phyloP scores from a whole-genome alignment of 2,113 vertebrate species.

The Microtus ochrogaster region DNA sequence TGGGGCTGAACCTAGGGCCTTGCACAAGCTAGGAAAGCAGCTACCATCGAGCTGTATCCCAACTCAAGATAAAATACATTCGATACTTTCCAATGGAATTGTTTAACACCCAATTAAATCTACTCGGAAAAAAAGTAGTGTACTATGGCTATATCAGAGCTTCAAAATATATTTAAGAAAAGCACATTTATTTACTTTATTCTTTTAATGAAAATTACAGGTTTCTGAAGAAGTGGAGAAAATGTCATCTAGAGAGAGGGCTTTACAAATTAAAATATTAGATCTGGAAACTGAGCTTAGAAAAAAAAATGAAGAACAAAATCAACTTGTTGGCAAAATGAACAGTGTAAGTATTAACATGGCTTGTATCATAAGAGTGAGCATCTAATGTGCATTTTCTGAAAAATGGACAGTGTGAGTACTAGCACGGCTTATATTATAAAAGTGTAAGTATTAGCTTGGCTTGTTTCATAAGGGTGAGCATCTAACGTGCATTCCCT shows the following conservation, averaged over 20 bases:
- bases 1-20: not conserved
- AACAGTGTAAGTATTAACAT: slow-evolving; percentile 82
- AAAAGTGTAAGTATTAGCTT: slow-evolving; percentile 52
- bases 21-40: not conserved
- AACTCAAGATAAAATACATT: slow-evolving; percentile 16
- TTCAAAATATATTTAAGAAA: slow-evolving; percentile 52
- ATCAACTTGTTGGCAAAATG: slow-evolving; percentile 83
- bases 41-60: not conserved
- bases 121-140: slow-evolving; percentile 14
- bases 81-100: slow-evolving; percentile 38
- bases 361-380: slow-evolving; percentile 39
- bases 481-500: not conserved
- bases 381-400: not conserved
- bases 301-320: slow-evolving; percentile 88
- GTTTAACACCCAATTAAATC: not conserved
- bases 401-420: slow-evolving; percentile 57
- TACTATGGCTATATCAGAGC: not conserved
- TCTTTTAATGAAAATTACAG: slow-evolving; percentile 83
- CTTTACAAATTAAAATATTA: slow-evolving; percentile 88
- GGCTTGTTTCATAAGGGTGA: slow-evolving; percentile 41
- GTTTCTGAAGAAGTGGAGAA: slow-evolving; percentile 89
- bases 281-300: slow-evolving; percentile 90
- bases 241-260: slow-evolving; percentile 84
- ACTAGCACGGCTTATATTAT: not conserved
- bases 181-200: slow-evolving; percentile 58